Evolutionary conservation across 2,797 vertebrate species (phyloP).

Genomic region (Amblyopsis hoosieri): DNA sequence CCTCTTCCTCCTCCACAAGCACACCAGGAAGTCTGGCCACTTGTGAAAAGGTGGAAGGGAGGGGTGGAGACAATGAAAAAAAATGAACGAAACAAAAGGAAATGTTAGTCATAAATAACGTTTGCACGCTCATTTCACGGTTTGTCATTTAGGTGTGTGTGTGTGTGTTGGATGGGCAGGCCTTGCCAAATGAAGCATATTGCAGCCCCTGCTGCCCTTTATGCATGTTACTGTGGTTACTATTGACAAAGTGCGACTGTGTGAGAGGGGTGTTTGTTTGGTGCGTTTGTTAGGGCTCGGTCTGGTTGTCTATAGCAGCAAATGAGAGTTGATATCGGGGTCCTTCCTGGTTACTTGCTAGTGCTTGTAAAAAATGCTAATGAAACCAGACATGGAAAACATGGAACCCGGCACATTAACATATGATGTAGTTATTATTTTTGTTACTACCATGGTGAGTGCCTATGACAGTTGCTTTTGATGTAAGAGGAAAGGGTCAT

Average conservation of each 20-base stretch:
- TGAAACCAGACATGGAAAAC: conserved; percentile 4
- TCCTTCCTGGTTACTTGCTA: conserved; percentile 2
- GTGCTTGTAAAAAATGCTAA: conserved; percentile 2
- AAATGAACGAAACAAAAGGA: conserved; percentile 46
- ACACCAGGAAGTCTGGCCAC: not conserved
- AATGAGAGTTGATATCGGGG: conserved; percentile 14
- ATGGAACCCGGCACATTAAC: too few relatives aligned
- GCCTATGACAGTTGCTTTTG: too few relatives aligned
- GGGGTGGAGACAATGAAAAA: conserved; percentile 25
- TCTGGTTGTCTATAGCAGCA: conserved; percentile 17
- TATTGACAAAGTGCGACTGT: conserved; percentile 63
- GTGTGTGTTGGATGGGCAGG: not conserved
- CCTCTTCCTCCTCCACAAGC: not conserved
- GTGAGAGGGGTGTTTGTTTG: conserved; percentile 44
- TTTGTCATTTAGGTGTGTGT: conserved; percentile 9
- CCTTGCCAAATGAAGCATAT: conserved; percentile 12
- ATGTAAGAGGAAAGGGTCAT: too few relatives aligned
- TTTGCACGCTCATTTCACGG: conserved; percentile 42
- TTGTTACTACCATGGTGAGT: too few relatives aligned
- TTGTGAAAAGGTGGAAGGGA: conserved; percentile 19
- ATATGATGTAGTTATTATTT: too few relatives aligned
- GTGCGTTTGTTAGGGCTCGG: conserved; percentile 30
- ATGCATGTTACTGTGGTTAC: conserved; percentile 58
- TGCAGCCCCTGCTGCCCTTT: conserved; percentile 34
- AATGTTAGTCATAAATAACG: conserved; percentile 42